Conservation (phyloP, 1,140 invertebrate genomes). For the Protaetia brevitarsis region DNA sequence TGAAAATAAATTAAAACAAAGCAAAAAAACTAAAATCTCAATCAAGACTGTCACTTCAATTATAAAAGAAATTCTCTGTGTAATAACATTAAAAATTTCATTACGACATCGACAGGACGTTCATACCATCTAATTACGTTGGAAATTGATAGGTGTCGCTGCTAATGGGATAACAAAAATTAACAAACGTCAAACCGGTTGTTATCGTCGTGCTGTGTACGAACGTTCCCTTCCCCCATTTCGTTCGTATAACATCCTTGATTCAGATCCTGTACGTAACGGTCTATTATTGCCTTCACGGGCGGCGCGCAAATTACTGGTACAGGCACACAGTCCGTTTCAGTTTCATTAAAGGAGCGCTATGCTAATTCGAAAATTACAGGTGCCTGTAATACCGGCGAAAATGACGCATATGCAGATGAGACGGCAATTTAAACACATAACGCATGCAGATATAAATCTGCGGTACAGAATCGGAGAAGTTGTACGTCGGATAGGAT, state of each 20-base stretch:
- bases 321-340: not conserved
- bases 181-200: slow-evolving; percentile 19
- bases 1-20: no score
- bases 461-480: no score
- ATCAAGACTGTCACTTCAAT: no score
- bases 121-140: not conserved
- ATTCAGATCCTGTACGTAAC: not conserved
- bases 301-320: not conserved
- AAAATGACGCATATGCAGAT: no score
- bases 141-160: slow-evolving; percentile 21
- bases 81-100: no score
- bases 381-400: not conserved
- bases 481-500: no score
- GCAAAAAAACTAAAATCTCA: no score
- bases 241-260: not conserved
- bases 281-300: not conserved
- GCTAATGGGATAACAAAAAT: slow-evolving; percentile 17
- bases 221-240: not conserved
- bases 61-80: no score
- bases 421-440: no score
- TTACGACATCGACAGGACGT: no score
- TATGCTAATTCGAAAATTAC: slow-evolving; percentile 18
- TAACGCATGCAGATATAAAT: no score
- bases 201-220: not conserved
- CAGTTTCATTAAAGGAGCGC: not conserved